Percentiles rank a stretch among this genome's conserved stretches.
Conservation (phyloP, 2,113 vertebrate species). For the Myiopsitta monachus region DNA sequence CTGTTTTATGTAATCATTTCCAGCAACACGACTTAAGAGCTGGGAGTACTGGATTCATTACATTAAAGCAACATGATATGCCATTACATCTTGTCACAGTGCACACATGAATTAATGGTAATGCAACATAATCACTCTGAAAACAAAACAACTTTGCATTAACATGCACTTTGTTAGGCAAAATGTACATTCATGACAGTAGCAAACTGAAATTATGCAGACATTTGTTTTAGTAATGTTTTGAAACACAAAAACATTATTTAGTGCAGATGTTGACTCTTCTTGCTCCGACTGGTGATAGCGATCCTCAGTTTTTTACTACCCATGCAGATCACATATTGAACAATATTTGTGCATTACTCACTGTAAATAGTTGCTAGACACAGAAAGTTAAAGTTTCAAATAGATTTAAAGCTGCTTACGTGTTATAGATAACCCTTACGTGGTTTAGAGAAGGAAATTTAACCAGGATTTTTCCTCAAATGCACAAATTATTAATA, state of each 20-base stretch:
- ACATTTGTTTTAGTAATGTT: neutral
- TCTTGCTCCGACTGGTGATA: neutral
- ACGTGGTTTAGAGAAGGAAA: neutral
- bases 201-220: slow-evolving; percentile 2
- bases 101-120: slow-evolving; percentile 64
- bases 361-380: neutral
- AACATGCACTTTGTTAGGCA: slow-evolving; percentile 65
- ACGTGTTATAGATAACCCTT: neutral
- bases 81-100: slow-evolving; percentile 71
- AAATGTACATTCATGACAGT: slow-evolving; percentile 16
- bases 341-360: neutral
- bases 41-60: slow-evolving; percentile 70
- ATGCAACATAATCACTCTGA: slow-evolving; percentile 72
- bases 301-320: neutral
- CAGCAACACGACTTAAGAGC: slow-evolving; percentile 68
- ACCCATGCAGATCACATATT: neutral
- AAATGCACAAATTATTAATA: neutral
- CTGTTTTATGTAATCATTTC: slow-evolving; percentile 73
- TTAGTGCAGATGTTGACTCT: neutral
- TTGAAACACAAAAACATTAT: neutral
- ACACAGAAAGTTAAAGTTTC: neutral
- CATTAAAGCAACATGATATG: slow-evolving; percentile 75
- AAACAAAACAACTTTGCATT: slow-evolving; percentile 74
- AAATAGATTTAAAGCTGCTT: neutral
- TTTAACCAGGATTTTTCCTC: neutral